phyloP scores from a whole-genome alignment of 2,113 vertebrate species.

The Uropsilus gracilis region DNA sequence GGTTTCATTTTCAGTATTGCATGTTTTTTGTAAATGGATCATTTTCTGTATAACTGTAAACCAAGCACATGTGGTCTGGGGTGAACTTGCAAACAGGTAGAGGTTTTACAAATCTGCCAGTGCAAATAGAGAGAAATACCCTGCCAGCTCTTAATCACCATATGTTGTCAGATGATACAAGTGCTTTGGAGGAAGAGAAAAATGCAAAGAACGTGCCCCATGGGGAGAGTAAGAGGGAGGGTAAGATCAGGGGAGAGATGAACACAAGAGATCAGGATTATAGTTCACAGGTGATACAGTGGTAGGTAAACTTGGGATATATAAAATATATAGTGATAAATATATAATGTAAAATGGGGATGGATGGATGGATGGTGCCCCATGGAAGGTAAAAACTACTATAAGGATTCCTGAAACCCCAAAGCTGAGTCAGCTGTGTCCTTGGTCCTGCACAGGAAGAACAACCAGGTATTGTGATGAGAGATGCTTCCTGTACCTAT shows the following conservation, averaged over 20 bases:
- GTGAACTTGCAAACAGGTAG: constrained; percentile 17
- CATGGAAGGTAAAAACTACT: neutral
- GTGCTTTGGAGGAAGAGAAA: neutral
- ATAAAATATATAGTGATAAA: too few relatives aligned
- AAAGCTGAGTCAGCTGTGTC: neutral
- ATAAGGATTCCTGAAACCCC: neutral
- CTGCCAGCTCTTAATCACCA: neutral
- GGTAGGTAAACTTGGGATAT: too few relatives aligned
- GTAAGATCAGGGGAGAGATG: too few relatives aligned
- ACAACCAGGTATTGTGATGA: constrained; percentile 45
- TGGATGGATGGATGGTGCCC: too few relatives aligned
- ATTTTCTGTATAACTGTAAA: neutral
- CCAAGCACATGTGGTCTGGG: neutral
- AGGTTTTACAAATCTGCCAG: constrained; percentile 52
- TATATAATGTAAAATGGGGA: too few relatives aligned
- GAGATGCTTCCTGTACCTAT: neutral
- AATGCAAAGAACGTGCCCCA: too few relatives aligned
- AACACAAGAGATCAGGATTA: too few relatives aligned
- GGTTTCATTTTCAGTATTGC: neutral
- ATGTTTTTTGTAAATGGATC: neutral
- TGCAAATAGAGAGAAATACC: neutral
- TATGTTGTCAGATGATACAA: neutral
- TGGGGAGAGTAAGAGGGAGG: too few relatives aligned
- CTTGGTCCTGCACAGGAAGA: neutral
- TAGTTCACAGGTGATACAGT: too few relatives aligned